A percentile compares a stretch with the other conserved stretches of the same genome.
These are phyloP conservation scores for Caerostris darwini DNA, from an alignment of 1,140 invertebrate species.

Conservation along the genomic window DNA sequence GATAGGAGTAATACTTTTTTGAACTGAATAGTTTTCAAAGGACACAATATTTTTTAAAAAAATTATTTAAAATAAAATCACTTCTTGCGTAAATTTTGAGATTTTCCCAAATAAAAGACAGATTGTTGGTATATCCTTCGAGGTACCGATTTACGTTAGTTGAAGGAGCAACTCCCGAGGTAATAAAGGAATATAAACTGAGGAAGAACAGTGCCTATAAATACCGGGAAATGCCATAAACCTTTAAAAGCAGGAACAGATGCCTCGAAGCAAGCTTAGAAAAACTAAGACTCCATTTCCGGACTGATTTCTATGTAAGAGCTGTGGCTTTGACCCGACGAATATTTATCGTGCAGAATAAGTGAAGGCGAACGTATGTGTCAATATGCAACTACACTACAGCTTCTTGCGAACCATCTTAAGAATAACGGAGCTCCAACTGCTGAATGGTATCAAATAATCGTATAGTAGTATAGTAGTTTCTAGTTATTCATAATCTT, in stretches of 20 bases:
- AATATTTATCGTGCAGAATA: neutral
- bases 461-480: neutral
- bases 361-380: neutral
- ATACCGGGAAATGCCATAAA: neutral
- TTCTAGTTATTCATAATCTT: neutral
- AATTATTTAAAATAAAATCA: no score
- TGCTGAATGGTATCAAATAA: neutral
- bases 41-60: no score
- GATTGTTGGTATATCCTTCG: neutral
- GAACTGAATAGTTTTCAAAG: no score
- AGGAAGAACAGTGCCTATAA: neutral
- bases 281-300: neutral
- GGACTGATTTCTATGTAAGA: neutral
- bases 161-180: neutral
- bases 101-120: neutral
- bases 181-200: neutral
- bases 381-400: neutral
- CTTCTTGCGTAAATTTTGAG: no score
- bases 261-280: neutral
- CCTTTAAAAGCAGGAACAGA: neutral
- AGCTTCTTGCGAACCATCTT: neutral
- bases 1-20: no score
- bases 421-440: neutral
- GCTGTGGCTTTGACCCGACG: neutral
- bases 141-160: no score